These are phyloP conservation scores for Pseudococcus jackbeardsleyi DNA, from an alignment of 2,888 invertebrate genomes.

Conservation along the genomic window DNA sequence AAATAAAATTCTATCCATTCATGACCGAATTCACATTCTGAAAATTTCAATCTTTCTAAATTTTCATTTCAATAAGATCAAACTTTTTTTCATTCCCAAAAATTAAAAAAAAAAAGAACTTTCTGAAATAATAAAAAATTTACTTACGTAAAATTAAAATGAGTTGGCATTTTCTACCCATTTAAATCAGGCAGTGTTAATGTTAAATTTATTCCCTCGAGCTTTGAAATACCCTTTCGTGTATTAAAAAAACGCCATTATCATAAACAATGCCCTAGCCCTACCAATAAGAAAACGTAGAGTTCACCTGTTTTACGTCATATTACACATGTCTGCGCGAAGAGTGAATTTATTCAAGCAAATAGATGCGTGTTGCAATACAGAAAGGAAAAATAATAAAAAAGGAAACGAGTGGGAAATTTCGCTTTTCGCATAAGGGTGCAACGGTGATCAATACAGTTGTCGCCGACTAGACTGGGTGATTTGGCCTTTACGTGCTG, in stretches of 20 bases:
- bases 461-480: constrained; percentile 25
- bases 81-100: no score
- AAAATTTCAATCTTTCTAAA: no score
- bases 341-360: no score
- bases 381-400: not conserved
- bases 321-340: not conserved
- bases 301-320: not conserved
- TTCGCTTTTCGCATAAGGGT: constrained; percentile 16
- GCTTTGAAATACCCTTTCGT: not conserved
- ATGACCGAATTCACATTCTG: no score
- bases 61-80: no score
- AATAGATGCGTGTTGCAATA: not conserved
- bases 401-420: not conserved
- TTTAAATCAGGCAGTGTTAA: no score
- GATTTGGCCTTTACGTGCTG: not conserved
- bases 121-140: no score
- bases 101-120: no score
- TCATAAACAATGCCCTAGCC: no score
- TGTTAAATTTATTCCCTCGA: not conserved
- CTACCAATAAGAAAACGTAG: not conserved
- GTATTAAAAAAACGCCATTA: not conserved
- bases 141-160: no score
- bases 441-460: constrained; percentile 20
- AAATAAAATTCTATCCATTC: no score
- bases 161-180: no score